Base-by-base conservation (phyloP, 2,888 invertebrate genomes). In the Meiosimyza decipiens region DNA sequence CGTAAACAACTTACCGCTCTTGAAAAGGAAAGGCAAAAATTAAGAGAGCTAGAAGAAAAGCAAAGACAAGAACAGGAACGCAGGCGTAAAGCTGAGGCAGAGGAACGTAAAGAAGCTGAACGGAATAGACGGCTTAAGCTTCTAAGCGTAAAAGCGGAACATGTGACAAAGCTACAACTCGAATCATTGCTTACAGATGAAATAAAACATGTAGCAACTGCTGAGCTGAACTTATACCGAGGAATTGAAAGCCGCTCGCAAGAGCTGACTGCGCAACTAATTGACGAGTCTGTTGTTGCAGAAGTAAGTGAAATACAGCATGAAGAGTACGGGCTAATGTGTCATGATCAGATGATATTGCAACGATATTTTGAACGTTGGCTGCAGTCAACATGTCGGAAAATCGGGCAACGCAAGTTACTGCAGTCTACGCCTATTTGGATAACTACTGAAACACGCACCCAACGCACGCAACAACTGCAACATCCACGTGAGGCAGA, bases 361-460 rank as follows among this genome's bases (percentile, higher is more conserved):
- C 77, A 82, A 16, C 85, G 86, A 51, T 89, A 87, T 73, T 87
- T 88, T 52, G 80, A 80, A 15, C 83, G 85, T 51, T 91, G 91
- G 91, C 85, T 85, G 33, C 81, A 79, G 22, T 83, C 84, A 47
- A 81, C 86, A 2, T 79, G 82, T 1, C 85, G 82, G 54, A 87
- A 87, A 72, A 87, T 86, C 75, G 80, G 87, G 22, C 89, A 89
- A 77, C 87, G 90, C 9, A 87, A 88, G 74, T 88, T 90, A 0
- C 84, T 91, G 50, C 89, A 90, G 65, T 87, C 87, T 63, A 88
- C 89, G 52, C 91, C 91, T 0, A 82, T 90, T 2, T 91, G 90
- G 89, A 81, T 90, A 16, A 88, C 88, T n/a, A 83, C 84, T 1
- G 81, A 82, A 59, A 76, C 78, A 0, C 74, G 82, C 6, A 73